phyloP scores from a whole-genome alignment of 1,140 invertebrate species.

The Macrosteles quadrilineatus region DNA sequence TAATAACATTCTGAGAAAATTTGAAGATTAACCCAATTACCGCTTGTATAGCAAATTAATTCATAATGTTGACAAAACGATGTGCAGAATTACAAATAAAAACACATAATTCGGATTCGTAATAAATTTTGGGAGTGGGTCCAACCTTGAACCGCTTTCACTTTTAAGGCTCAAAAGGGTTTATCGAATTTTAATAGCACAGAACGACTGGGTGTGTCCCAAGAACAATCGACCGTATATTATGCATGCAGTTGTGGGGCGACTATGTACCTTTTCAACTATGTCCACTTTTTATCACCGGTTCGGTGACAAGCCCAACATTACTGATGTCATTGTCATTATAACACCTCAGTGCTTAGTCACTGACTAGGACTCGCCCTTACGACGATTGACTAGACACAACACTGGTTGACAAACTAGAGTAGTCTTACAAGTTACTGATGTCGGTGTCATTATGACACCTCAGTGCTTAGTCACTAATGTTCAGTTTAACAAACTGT shows the following conservation, averaged over 20 bases:
- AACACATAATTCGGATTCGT: no score
- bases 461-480: no score
- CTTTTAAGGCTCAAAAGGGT: conserved; percentile 19
- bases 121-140: neutral
- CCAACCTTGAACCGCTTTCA: conserved; percentile 23
- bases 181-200: conserved; percentile 25
- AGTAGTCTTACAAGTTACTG: no score
- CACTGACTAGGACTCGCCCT: neutral
- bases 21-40: no score
- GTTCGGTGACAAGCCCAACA: neutral
- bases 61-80: no score
- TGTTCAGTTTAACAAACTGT: no score
- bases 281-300: conserved; percentile 23
- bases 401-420: no score
- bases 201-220: conserved; percentile 17
- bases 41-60: no score
- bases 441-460: no score
- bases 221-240: conserved; percentile 24
- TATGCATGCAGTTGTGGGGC: conserved; percentile 15
- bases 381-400: no score
- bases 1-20: no score
- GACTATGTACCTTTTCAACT: conserved; percentile 25
- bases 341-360: neutral
- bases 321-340: conserved; percentile 4
- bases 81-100: no score